phyloP scores from a whole-genome alignment of 64 coral and sea anemone species.

The Stylophora pistillata region DNA sequence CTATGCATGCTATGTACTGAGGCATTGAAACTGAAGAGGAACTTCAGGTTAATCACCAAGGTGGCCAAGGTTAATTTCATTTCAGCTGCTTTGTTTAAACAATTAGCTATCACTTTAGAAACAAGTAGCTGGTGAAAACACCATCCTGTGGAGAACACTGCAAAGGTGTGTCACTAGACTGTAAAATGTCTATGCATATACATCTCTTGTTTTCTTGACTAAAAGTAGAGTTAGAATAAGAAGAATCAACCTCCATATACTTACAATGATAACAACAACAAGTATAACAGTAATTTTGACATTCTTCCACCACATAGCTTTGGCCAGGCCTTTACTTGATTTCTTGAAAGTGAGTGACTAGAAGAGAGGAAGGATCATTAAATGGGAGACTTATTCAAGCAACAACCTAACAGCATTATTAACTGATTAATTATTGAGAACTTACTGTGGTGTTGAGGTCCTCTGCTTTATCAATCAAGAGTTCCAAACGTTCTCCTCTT shows the following conservation, averaged over 20 bases:
- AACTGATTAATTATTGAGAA: neutral
- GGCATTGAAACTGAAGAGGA: too few relatives aligned
- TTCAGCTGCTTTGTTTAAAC: too few relatives aligned
- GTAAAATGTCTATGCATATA: too few relatives aligned
- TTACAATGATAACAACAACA: slow-evolving; percentile 87
- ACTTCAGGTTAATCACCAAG: too few relatives aligned
- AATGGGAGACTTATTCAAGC: neutral
- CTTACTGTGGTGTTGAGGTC: slow-evolving; percentile 93
- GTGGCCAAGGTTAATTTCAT: too few relatives aligned
- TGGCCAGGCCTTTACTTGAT: slow-evolving; percentile 92
- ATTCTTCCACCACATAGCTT: slow-evolving; percentile 99
- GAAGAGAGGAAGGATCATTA: neutral
- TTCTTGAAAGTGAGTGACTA: slow-evolving; percentile 99
- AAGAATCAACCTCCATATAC: slow-evolving; percentile 22
- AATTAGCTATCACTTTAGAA: too few relatives aligned
- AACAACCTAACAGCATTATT: neutral
- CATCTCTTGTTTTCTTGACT: too few relatives aligned
- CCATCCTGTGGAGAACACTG: too few relatives aligned
- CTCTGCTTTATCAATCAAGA: slow-evolving; percentile 91
- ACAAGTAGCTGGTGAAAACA: too few relatives aligned
- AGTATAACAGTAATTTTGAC: slow-evolving; percentile 96
- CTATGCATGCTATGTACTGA: too few relatives aligned
- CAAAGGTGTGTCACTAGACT: too few relatives aligned
- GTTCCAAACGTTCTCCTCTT: slow-evolving; percentile 90
- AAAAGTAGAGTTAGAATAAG: too few relatives aligned